Evolutionary conservation across 2,888 invertebrate genomes (phyloP).

Genomic region (Zygothrica quintamaculata): DNA sequence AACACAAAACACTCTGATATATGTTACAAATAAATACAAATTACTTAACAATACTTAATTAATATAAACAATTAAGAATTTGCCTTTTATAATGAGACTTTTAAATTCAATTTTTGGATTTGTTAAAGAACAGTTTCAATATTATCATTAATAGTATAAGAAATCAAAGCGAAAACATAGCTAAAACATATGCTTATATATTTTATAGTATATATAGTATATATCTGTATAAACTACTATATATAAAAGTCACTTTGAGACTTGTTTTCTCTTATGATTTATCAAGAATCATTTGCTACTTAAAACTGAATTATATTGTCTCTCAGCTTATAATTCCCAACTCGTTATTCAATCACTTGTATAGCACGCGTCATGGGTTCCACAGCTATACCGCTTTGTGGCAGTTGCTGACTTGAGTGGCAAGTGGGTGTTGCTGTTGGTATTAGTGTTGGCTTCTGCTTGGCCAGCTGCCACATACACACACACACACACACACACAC

Average conservation of each 20-base stretch:
- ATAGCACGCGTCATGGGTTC: slow-evolving; percentile 10
- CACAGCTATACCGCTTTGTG: slow-evolving; percentile 28
- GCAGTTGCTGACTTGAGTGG: too few relatives aligned
- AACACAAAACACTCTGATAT: not conserved
- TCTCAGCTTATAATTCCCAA: slow-evolving; percentile 50
- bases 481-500: too few relatives aligned
- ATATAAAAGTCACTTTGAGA: too few relatives aligned
- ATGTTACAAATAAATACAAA: not conserved
- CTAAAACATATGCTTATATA: too few relatives aligned
- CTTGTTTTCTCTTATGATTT: not conserved
- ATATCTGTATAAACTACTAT: too few relatives aligned
- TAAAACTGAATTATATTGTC: slow-evolving; percentile 33
- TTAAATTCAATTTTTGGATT: too few relatives aligned
- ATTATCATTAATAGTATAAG: not conserved
- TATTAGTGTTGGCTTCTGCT: slow-evolving; percentile 16
- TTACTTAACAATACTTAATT: not conserved
- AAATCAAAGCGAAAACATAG: too few relatives aligned
- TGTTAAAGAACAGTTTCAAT: too few relatives aligned
- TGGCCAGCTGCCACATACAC: slow-evolving; percentile 13
- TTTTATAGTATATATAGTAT: too few relatives aligned
- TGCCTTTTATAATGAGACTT: too few relatives aligned
- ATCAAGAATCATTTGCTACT: slow-evolving; percentile 1
- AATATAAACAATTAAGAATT: not conserved
- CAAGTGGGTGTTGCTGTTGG: too few relatives aligned
- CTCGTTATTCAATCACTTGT: slow-evolving; percentile 52